phyloP scores from a whole-genome alignment of 2,888 invertebrate species.

The Dryomyza anilis region DNA sequence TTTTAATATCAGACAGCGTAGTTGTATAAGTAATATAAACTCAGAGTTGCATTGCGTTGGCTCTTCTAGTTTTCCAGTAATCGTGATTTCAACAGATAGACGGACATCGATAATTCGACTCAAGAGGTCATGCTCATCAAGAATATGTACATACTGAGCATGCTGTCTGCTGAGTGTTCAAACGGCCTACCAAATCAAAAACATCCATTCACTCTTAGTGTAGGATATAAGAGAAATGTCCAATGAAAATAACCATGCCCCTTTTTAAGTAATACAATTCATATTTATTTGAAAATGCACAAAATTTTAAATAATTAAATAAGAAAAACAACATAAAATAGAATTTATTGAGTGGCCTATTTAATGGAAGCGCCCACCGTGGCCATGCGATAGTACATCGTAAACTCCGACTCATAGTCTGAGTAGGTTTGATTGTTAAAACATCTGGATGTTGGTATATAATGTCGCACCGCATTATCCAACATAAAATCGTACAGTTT shows the following conservation, averaged over 20 bases:
- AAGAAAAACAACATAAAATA: not conserved
- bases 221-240: too few relatives aligned
- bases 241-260: too few relatives aligned
- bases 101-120: too few relatives aligned
- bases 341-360: conserved; percentile 25
- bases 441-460: conserved; percentile 49
- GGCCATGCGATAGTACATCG: conserved; percentile 61
- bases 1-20: not conserved
- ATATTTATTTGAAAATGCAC: too few relatives aligned
- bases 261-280: too few relatives aligned
- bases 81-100: too few relatives aligned
- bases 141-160: too few relatives aligned
- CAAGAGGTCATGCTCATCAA: too few relatives aligned
- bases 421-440: conserved; percentile 53
- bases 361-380: conserved; percentile 46
- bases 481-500: conserved; percentile 52
- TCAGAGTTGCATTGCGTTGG: not conserved
- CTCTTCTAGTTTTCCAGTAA: not conserved
- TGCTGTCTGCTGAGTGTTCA: too few relatives aligned
- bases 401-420: conserved; percentile 56
- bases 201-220: too few relatives aligned
- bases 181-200: too few relatives aligned
- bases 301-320: too few relatives aligned
- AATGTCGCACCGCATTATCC: conserved; percentile 53
- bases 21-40: not conserved